A percentile compares a stretch with the other conserved stretches of the same genome.
Evolutionary conservation across 2,113 vertebrate species (phyloP).

Genomic region (Corydoras sp.): DNA sequence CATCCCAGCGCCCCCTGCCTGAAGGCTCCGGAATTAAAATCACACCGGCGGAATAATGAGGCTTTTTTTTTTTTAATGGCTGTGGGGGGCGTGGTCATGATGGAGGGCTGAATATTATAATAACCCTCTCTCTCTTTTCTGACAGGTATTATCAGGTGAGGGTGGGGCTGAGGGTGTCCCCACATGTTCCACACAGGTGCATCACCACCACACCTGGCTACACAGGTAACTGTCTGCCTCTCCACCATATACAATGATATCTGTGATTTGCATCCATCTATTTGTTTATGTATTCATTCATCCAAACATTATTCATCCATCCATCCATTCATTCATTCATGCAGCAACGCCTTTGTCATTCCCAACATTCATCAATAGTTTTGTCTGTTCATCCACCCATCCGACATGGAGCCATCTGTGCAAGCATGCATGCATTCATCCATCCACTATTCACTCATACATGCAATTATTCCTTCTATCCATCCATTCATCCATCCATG

Average conservation of each 20-base stretch:
- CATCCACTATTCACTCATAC: not conserved
- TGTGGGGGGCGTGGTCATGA: not conserved
- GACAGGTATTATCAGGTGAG: slow-evolving; percentile 91
- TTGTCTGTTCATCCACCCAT: too few species aligned
- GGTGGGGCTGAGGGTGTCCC: slow-evolving; percentile 79
- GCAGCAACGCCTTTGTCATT: too few species aligned
- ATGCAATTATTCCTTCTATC: not conserved
- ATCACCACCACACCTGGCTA: slow-evolving; percentile 72
- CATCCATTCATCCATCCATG: too few species aligned
- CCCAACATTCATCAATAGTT: too few species aligned
- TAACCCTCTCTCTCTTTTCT: slow-evolving; percentile 9
- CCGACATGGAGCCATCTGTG: too few species aligned
- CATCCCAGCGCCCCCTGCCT: too few species aligned
- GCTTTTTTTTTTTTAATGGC: too few species aligned
- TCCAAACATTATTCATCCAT: too few species aligned
- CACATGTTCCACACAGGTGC: slow-evolving; percentile 83
- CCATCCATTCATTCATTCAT: too few species aligned
- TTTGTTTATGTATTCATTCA: slow-evolving; percentile 3
- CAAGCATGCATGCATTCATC: not conserved
- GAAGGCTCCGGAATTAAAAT: too few species aligned
- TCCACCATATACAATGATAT: slow-evolving; percentile 79
- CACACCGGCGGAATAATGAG: too few species aligned
- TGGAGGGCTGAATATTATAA: not conserved
- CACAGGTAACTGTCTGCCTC: slow-evolving; percentile 82
- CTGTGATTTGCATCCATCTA: slow-evolving; percentile 4